Evolutionary conservation across 2,797 vertebrate species (phyloP).

Genomic region (Simalia tracyae): DNA sequence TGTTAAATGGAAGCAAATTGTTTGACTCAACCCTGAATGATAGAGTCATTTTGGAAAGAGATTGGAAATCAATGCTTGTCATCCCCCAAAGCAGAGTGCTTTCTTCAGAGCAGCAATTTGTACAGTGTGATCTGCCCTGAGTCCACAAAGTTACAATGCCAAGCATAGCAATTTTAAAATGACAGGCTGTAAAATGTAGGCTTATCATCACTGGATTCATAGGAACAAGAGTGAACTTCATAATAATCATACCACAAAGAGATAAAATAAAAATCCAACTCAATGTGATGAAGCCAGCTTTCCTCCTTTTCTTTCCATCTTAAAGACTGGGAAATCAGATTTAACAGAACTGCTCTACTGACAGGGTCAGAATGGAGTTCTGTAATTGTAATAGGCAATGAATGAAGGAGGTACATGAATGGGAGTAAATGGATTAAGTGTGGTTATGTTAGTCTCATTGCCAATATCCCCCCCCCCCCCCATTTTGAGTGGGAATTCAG

Average conservation of each 20-base stretch:
- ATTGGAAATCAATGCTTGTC: conserved; percentile 80
- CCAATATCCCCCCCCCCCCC: not conserved
- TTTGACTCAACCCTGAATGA: conserved; percentile 65
- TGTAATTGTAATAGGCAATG: not conserved
- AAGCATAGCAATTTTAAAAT: conserved; percentile 41
- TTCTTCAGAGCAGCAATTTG: conserved; percentile 72
- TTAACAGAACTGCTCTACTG: conserved; percentile 11
- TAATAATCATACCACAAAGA: conserved; percentile 19
- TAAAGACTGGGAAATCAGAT: conserved; percentile 12
- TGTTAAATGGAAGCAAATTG: conserved; percentile 72
- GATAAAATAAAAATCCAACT: conserved; percentile 54
- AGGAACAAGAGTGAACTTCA: conserved; percentile 56
- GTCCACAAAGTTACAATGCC: conserved; percentile 57
- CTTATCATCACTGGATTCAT: conserved; percentile 57
- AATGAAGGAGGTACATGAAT: not conserved
- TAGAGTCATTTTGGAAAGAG: conserved; percentile 71
- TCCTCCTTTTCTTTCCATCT: conserved; percentile 48
- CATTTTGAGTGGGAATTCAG: not conserved
- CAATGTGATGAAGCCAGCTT: conserved; percentile 35
- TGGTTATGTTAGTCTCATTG: not conserved
- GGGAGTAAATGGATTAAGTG: not conserved
- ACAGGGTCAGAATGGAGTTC: not conserved
- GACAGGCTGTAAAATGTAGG: conserved; percentile 44
- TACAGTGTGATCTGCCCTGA: conserved; percentile 63
- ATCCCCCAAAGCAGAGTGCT: conserved; percentile 60